Base-by-base conservation (phyloP, 2,888 invertebrate species). In the Liodrosophila aerea region DNA sequence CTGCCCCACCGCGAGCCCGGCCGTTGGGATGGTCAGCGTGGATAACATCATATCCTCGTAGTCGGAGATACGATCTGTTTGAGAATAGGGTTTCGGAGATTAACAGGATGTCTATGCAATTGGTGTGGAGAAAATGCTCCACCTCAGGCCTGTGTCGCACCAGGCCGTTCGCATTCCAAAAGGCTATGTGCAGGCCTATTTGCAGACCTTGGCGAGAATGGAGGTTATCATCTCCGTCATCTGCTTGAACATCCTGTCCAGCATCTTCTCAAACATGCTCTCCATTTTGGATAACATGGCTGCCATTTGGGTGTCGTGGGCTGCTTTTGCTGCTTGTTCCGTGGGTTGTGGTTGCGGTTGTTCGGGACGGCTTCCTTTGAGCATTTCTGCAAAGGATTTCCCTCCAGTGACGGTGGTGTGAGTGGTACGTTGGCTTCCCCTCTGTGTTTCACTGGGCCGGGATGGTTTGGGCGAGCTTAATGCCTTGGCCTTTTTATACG, bases 131-230 rank as follows among this genome's bases (percentile, higher is more conserved):
- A 36, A 36, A 36, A 15, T 3, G 36, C n/a, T 36, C 36, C 36
- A 36, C 36, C 12, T 36, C 16, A 12, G 37, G 37, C 37, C 37
- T 37, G 16, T 11, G 15, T 16, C 12, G 11, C 4, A 37, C 12
- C 37, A 37, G 37, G 37, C 37, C 37, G 37, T 37, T 37, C 8
- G 37, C 15, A 13, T 37, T 37, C 15, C 37, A 37, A 11, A 37
- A 4, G 4, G 9, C 37, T 37, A 37, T 37, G 16, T 37, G 37
- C 13, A 37, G 37, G 7, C 37, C 37, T 37, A 37, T 37, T 37
- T 37, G 37, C 37, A 37, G 16, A 37, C 29, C 29, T 29, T 29
- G 29, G 29, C 29, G 29, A 29, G 29, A 9, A 29, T 29, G 29
- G 29, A 29, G 29, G 29, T 8, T 8, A 29, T 8, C 29, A 29